Percentiles rank a stretch among this genome's conserved stretches.
Evolutionary conservation across 53 echinoderm and acorn worm species (phyloP).

Genomic region (Luidia sarsii): DNA sequence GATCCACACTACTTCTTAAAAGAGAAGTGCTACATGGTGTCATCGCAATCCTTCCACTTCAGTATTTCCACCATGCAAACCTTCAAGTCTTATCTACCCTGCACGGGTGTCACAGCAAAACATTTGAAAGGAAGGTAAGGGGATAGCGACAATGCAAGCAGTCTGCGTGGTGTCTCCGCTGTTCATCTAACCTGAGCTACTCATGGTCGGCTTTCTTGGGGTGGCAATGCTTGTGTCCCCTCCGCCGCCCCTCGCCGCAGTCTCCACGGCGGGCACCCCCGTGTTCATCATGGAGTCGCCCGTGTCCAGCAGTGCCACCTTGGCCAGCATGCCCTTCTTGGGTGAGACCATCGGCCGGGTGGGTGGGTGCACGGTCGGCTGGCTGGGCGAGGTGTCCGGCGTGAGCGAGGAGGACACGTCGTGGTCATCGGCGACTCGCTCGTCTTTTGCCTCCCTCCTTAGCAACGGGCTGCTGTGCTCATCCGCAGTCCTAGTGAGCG

Average conservation of each 20-base stretch:
- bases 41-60: too few species aligned
- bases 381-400: slow-evolving; percentile 32
- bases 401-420: slow-evolving; percentile 4
- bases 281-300: slow-evolving; percentile 76
- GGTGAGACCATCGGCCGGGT: slow-evolving; percentile 2
- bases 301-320: slow-evolving; percentile 85
- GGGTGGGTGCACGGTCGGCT: slow-evolving; percentile 35
- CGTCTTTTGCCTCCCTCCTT: neutral
- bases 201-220: slow-evolving; percentile 27
- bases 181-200: slow-evolving; percentile 57
- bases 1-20: too few species aligned
- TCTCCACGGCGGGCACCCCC: slow-evolving; percentile 11
- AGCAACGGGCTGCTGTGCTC: slow-evolving; percentile 62
- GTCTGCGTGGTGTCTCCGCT: neutral
- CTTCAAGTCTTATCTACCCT: too few species aligned
- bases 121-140: too few species aligned
- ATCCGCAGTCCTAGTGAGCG: slow-evolving; percentile 74
- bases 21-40: too few species aligned
- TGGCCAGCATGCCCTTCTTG: slow-evolving; percentile 46
- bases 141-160: neutral
- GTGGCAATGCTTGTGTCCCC: slow-evolving; percentile 11
- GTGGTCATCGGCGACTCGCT: neutral
- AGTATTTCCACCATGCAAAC: too few species aligned
- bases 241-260: slow-evolving; percentile 7
- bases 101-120: too few species aligned